Percentiles rank a stretch among this genome's conserved stretches.
These are phyloP conservation scores for Micromussa lordhowensis DNA, from an alignment of 92 coral and sea anemone genomes.

Conservation along the genomic window DNA sequence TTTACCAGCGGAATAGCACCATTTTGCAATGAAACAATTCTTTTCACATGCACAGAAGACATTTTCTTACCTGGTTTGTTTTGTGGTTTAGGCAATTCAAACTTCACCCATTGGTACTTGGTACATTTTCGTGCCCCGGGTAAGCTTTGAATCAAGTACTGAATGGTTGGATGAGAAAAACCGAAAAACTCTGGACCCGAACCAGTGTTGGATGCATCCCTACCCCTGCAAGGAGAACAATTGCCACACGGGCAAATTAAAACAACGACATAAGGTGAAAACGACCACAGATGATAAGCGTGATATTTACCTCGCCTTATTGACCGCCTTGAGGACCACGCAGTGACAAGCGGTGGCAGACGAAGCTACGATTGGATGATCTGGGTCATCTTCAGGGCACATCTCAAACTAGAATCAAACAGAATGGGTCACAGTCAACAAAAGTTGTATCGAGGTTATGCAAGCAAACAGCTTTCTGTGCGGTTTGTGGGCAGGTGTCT, in stretches of 20 bases:
- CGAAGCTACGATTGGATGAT: conserved; percentile 90
- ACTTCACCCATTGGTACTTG: conserved; percentile 99
- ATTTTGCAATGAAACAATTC: no score
- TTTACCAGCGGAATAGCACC: no score
- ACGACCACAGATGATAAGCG: neutral
- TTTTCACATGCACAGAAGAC: no score
- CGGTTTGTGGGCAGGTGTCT: no score
- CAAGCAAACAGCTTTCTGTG: neutral
- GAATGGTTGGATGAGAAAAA: conserved; percentile 97
- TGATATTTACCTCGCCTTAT: conserved; percentile 87
- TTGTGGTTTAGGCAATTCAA: conserved; percentile 97
- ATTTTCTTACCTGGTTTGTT: conserved; percentile 75
- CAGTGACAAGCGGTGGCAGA: conserved; percentile 99
- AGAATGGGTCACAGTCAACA: neutral
- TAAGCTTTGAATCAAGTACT: conserved; percentile 92
- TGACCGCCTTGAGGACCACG: conserved; percentile 96
- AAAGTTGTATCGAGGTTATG: neutral
- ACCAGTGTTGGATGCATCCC: conserved; percentile 98
- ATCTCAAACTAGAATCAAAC: conserved; percentile 85
- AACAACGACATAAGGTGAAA: neutral
- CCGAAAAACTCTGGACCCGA: conserved; percentile 99
- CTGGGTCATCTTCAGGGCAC: conserved; percentile 99
- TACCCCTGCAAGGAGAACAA: conserved; percentile 73
- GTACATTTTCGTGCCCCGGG: conserved; percentile 95
- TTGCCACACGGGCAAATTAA: neutral